A percentile compares a stretch with the other conserved stretches of the same genome.
These are phyloP conservation scores for Drosophila kambysellisi DNA, from an alignment of 2,888 invertebrate genomes.

Conservation along the genomic window DNA sequence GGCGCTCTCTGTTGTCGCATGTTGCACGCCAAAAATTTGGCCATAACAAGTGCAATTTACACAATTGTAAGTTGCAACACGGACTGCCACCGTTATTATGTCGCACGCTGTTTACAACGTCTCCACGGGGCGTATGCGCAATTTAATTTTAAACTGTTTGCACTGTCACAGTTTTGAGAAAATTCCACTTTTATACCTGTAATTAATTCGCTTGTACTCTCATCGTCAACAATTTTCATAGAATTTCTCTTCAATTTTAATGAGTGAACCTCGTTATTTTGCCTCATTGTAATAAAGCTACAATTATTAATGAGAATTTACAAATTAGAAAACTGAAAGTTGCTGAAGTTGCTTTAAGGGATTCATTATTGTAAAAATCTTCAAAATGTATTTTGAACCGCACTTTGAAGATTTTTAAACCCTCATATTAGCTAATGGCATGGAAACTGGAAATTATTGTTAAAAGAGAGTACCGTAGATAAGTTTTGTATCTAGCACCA, in stretches of 20 bases:
- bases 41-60: constrained; percentile 90
- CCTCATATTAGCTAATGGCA: not conserved
- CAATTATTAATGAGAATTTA: not conserved
- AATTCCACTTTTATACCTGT: constrained; percentile 3
- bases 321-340: not conserved
- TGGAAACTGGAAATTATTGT: constrained; percentile 20
- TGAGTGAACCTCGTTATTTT: constrained; percentile 6
- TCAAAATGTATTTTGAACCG: not conserved
- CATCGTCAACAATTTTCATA: constrained; percentile 14
- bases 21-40: constrained; percentile 90
- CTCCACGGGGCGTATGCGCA: constrained; percentile 57
- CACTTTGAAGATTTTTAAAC: not conserved
- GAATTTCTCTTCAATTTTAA: constrained; percentile 20
- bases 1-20: constrained; percentile 87
- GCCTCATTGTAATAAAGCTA: not conserved
- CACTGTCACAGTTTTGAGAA: constrained; percentile 11
- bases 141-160: constrained; percentile 29
- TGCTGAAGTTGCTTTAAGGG: not conserved
- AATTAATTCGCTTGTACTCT: constrained; percentile 47
- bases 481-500: constrained; percentile 11
- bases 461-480: not conserved
- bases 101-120: constrained; percentile 19
- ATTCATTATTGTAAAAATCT: not conserved
- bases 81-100: constrained; percentile 25
- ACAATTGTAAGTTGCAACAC: constrained; percentile 88